A percentile compares a stretch with the other conserved stretches of the same genome.
Evolutionary conservation across 1,140 invertebrate genomes (phyloP).

Genomic region (Sarcophaga bullata): DNA sequence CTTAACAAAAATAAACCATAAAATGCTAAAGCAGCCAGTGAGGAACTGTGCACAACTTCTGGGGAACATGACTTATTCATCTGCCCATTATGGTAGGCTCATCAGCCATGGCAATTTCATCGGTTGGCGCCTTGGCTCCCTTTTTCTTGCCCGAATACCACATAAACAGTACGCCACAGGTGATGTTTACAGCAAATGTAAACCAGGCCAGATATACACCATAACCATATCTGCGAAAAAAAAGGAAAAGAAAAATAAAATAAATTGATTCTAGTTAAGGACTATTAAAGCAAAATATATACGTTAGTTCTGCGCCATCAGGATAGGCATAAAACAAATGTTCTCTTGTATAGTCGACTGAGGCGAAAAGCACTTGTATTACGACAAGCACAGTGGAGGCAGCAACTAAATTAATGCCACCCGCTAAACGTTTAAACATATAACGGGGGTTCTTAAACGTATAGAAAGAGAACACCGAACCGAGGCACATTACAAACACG

Average conservation of each 20-base stretch:
- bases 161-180: conserved; percentile 78
- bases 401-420: conserved; percentile 84
- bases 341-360: conserved; percentile 76
- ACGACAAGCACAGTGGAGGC: conserved; percentile 80
- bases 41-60: not conserved
- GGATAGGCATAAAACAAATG: conserved; percentile 77
- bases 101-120: conserved; percentile 83
- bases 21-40: conserved; percentile 34
- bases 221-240: conserved; percentile 73
- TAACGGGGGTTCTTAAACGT: conserved; percentile 87
- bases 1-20: conserved; percentile 17
- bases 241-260: not conserved
- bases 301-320: conserved; percentile 71
- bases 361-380: conserved; percentile 80
- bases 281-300: conserved; percentile 45
- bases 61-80: conserved; percentile 65
- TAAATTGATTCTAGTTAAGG: not conserved
- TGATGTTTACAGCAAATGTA: conserved; percentile 77
- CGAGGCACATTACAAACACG: conserved; percentile 81
- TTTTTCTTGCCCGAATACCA: conserved; percentile 85
- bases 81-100: conserved; percentile 85
- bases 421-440: conserved; percentile 88
- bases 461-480: conserved; percentile 84
- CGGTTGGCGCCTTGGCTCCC: conserved; percentile 80
- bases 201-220: conserved; percentile 85